phyloP scores from a whole-genome alignment of 2,888 invertebrate species.

The Zygogramma bicolorata region DNA sequence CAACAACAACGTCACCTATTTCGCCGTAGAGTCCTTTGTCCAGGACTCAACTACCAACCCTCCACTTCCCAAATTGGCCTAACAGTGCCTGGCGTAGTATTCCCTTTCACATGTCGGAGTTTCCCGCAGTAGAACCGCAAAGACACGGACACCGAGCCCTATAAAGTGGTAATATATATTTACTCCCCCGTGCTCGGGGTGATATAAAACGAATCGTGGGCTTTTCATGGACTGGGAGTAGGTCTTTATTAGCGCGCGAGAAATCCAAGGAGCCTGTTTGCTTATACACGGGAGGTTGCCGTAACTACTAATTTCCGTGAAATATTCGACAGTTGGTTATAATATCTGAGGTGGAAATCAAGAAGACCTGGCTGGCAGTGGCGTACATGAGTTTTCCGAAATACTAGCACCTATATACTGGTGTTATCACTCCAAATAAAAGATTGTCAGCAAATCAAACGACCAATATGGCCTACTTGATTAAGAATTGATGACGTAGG shows the following conservation, averaged over 20 bases:
- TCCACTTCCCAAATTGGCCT: background rate
- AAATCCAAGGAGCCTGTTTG: background rate
- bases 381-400: no score
- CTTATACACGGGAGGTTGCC: background rate
- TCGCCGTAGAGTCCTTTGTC: no score
- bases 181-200: background rate
- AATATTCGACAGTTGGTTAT: background rate
- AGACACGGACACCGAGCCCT: background rate
- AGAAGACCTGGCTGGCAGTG: no score
- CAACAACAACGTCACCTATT: no score
- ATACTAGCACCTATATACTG: no score
- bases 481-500: no score
- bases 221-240: background rate
- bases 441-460: no score
- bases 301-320: background rate
- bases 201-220: background rate
- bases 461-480: no score
- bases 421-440: no score
- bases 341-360: background rate
- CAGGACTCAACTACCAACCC: no score
- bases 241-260: background rate
- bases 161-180: background rate
- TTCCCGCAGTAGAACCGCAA: slow-evolving; percentile 11
- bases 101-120: slow-evolving; percentile 20
- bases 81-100: slow-evolving; percentile 6